These are phyloP conservation scores for Panthera tigris DNA, from an alignment of 2,113 vertebrate species.

Conservation along the genomic window DNA sequence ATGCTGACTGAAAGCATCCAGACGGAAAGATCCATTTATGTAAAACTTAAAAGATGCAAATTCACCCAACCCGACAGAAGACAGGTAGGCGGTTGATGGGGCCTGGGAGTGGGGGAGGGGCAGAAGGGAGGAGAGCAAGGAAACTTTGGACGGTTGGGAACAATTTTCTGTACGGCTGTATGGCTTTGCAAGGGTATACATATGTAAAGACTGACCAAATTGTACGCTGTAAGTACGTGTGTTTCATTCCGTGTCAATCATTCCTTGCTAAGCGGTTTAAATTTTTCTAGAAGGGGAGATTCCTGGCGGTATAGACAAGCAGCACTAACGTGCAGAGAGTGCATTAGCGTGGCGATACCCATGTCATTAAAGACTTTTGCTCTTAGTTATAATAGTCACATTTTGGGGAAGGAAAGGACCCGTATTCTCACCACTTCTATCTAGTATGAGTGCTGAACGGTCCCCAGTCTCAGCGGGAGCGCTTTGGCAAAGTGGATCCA, in stretches of 20 bases:
- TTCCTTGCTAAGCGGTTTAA: neutral
- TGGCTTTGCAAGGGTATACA: fast-evolving
- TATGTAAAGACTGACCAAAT: too few relatives aligned
- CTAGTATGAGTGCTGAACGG: too few relatives aligned
- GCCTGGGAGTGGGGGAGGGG: fast-evolving
- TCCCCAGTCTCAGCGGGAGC: fast-evolving
- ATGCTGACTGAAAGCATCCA: neutral
- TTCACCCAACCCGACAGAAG: too few relatives aligned
- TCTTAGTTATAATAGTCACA: neutral
- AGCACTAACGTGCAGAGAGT: neutral
- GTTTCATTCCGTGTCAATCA: too few relatives aligned
- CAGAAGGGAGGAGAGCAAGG: too few relatives aligned
- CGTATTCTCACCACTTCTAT: too few relatives aligned
- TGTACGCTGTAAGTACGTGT: neutral
- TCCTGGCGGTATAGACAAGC: neutral
- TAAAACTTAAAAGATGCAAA: neutral
- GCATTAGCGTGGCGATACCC: too few relatives aligned
- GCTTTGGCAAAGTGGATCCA: too few relatives aligned
- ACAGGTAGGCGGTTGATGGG: too few relatives aligned
- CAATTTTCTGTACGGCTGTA: too few relatives aligned
- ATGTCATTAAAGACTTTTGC: neutral
- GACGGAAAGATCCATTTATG: too few relatives aligned
- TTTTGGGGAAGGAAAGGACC: neutral
- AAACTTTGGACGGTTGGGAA: too few relatives aligned
- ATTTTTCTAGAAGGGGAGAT: neutral